These are phyloP conservation scores for Hylyphantes graminicola DNA, from an alignment of 1,140 invertebrate species.

Conservation along the genomic window DNA sequence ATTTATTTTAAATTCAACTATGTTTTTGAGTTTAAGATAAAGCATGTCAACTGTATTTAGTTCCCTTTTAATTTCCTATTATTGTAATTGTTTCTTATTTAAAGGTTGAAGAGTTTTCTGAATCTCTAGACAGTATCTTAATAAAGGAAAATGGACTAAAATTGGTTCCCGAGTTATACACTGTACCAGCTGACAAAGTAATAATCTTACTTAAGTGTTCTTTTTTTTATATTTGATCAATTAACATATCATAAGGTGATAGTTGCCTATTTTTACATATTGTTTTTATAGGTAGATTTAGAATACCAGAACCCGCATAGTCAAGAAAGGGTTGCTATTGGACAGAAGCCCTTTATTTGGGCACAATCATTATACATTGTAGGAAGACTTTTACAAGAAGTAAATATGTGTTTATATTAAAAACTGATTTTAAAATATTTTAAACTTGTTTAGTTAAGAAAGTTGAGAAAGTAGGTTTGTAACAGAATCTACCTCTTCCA, in stretches of 20 bases:
- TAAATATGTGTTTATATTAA: constrained; percentile 65
- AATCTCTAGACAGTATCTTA: constrained; percentile 73
- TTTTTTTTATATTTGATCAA: no score
- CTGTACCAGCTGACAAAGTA: constrained; percentile 83
- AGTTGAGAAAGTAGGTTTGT: no score
- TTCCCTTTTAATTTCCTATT: not conserved
- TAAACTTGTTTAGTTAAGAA: constrained; percentile 12
- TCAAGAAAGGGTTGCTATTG: constrained; percentile 85
- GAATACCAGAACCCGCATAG: constrained; percentile 91
- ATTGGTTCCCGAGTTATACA: constrained; percentile 94
- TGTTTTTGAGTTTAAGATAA: not conserved
- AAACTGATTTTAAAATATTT: not conserved
- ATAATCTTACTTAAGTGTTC: no score
- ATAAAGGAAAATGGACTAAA: constrained; percentile 89
- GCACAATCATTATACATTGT: constrained; percentile 97
- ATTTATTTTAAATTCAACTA: no score
- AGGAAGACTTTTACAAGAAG: constrained; percentile 93
- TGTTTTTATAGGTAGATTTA: constrained; percentile 73
- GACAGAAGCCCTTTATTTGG: constrained; percentile 96
- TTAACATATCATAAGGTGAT: no score
- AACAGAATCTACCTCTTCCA: not conserved
- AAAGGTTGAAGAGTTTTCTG: constrained; percentile 68
- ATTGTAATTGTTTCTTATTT: constrained; percentile 27
- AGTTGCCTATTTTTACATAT: not conserved
- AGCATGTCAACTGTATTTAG: not conserved